Evolutionary conservation across 1,140 invertebrate genomes (phyloP), one percentile per base, ranked within the genome.

Genomic region (Ericerus pela): DNA sequence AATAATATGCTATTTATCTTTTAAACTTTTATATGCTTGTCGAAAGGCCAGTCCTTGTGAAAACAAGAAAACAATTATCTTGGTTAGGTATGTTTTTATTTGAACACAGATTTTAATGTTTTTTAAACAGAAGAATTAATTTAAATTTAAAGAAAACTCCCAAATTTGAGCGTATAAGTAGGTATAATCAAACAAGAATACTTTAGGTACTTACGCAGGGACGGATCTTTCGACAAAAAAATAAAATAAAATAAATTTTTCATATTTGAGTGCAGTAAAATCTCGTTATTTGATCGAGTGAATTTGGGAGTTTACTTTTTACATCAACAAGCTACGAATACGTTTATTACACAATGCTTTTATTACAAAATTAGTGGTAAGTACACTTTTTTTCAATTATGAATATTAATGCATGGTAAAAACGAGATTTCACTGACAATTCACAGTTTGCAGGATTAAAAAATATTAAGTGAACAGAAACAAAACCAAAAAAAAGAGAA

Each of bases 261-360:
- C 26, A 14, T 14, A 3, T 12, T 8, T 24, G 41, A 47, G 26
- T 24, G 41, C 41, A 47, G 41, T 47, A 47, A 47, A 47, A 47
- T 47, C 41, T 47, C 41, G 41, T 47, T 47, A 47, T 14, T 22
- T 24, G 41, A 24, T 24, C 41, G 16, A 47, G 3, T 47, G 22
- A 33, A 47, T 47, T 47, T 47, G 41, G 41, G 41, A 47, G 41
- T 47, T 47, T 47, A 47, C 41, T 47, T 47, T 47, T 18, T 47
- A 47, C 41, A 47, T 8, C 41, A 24, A 24, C 22, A 24, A 47
- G 22, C 41, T 47, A 47, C 41, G 26, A 47, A 47, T 24, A 47
- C 26, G 26, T 24, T 24, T 2, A 47, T 24, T 47, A 47, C 26
- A 47, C 16, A 47, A 47, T 24, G 26, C 36, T 16, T 47, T 5